These are phyloP conservation scores for Cylindroiulus punctatus DNA, from an alignment of 2,888 invertebrate species.

Conservation along the genomic window DNA sequence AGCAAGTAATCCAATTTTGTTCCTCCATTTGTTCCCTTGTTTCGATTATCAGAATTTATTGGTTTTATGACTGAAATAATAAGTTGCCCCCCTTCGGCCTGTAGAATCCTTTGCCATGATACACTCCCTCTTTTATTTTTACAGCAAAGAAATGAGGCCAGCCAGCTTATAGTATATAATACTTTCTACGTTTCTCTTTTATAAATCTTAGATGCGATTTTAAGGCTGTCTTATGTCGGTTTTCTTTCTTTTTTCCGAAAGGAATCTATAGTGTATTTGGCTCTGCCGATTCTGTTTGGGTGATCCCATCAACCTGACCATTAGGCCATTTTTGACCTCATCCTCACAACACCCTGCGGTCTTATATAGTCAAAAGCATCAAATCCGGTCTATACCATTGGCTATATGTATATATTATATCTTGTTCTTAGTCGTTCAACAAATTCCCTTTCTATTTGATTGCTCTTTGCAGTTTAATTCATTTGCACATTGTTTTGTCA, in stretches of 20 bases:
- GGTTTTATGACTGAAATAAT: conserved; percentile 47
- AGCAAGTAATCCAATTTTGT: conserved; percentile 47
- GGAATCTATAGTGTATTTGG: neutral
- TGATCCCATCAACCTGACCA: conserved; percentile 42
- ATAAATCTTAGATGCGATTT: conserved; percentile 44
- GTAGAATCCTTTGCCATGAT: neutral
- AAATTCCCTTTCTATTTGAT: neutral
- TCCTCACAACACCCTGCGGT: conserved; percentile 4
- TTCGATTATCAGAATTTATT: conserved; percentile 47
- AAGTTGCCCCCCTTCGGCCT: conserved; percentile 15
- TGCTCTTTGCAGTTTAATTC: neutral
- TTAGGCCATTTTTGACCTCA: conserved; percentile 40
- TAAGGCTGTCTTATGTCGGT: conserved; percentile 29
- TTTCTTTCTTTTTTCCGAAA: neutral
- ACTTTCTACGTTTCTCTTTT: conserved; percentile 40
- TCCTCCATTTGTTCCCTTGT: conserved; percentile 47
- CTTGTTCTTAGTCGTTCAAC: neutral
- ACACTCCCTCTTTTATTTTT: conserved; percentile 29
- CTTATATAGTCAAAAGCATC: conserved; percentile 4
- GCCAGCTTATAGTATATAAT: conserved; percentile 37
- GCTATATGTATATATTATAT: neutral
- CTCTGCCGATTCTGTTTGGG: conserved; percentile 42
- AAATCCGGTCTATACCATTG: neutral
- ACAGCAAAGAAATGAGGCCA: conserved; percentile 39
- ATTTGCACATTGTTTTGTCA: neutral